phyloP scores from a whole-genome alignment of 2,888 invertebrate genomes.

The Brachycybe producta region DNA sequence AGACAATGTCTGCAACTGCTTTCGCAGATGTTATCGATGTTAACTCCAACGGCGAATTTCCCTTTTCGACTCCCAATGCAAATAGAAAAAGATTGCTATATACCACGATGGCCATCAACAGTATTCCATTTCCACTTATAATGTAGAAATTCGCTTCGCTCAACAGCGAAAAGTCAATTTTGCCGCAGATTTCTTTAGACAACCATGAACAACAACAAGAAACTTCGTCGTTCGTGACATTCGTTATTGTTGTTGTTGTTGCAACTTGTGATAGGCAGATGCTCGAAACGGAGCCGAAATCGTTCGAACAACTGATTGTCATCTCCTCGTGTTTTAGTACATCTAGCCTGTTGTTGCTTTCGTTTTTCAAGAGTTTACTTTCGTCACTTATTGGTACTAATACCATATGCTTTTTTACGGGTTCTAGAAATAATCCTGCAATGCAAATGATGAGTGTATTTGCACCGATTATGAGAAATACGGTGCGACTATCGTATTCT shows the following conservation, averaged over 20 bases:
- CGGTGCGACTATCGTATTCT: conserved; percentile 16
- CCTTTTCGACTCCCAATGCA: conserved; percentile 13
- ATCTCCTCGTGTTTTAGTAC: no score
- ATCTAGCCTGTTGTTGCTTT: background rate
- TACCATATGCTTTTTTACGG: conserved; percentile 10
- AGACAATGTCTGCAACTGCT: conserved; percentile 11
- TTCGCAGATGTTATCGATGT: conserved; percentile 7
- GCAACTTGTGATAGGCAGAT: no score
- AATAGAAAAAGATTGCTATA: conserved; percentile 9
- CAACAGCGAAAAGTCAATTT: conserved; percentile 3
- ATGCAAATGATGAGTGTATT: conserved; percentile 4
- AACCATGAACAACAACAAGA: no score
- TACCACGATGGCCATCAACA: conserved; percentile 1
- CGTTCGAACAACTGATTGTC: no score
- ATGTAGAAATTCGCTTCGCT: conserved; percentile 9
- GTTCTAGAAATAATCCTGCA: conserved; percentile 11
- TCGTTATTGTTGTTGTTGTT: no score
- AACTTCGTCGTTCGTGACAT: no score
- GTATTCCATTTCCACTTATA: background rate
- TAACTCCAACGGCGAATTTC: conserved; percentile 14
- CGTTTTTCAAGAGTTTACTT: background rate
- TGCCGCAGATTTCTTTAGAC: no score
- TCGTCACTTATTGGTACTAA: background rate
- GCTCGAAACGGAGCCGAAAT: no score
- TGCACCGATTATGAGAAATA: conserved; percentile 11